phyloP scores from a whole-genome alignment of 2,113 vertebrate genomes.

The Peromyscus californicus region DNA sequence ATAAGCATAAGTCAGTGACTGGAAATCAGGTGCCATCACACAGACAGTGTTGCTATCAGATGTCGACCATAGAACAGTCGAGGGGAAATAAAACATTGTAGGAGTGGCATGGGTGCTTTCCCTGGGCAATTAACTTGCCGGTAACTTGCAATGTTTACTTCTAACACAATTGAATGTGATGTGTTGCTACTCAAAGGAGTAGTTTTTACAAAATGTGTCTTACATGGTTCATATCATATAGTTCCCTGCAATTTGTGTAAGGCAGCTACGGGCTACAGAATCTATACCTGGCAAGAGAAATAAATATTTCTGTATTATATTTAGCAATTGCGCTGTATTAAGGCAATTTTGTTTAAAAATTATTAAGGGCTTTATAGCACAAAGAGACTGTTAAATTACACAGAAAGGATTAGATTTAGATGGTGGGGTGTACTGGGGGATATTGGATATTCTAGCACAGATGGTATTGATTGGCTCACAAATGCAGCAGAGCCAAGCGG shows the following conservation, averaged over 20 bases:
- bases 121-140: constrained; percentile 63
- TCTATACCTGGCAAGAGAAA: constrained; percentile 74
- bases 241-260: constrained; percentile 56
- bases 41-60: constrained; percentile 48
- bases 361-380: constrained; percentile 74
- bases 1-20: constrained; percentile 53
- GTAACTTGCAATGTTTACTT: constrained; percentile 60
- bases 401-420: constrained; percentile 78
- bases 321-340: constrained; percentile 80
- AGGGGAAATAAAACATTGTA: constrained; percentile 40
- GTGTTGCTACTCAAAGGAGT: constrained; percentile 50
- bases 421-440: constrained; percentile 9
- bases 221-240: constrained; percentile 33
- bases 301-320: constrained; percentile 78
- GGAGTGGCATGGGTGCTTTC: constrained; percentile 27
- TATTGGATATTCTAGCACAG: constrained; percentile 75
- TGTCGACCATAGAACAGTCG: constrained; percentile 4
- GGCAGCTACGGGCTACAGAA: constrained; percentile 56
- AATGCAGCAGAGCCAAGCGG: constrained; percentile 63
- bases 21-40: constrained; percentile 55
- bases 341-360: constrained; percentile 79
- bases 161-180: constrained; percentile 52
- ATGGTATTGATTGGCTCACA: constrained; percentile 74
- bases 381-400: constrained; percentile 76
- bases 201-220: constrained; percentile 74